A percentile compares a stretch with the other conserved stretches of the same genome.
Conservation (phyloP, 2,797 vertebrate genomes). For the Taenioides sp. region DNA sequence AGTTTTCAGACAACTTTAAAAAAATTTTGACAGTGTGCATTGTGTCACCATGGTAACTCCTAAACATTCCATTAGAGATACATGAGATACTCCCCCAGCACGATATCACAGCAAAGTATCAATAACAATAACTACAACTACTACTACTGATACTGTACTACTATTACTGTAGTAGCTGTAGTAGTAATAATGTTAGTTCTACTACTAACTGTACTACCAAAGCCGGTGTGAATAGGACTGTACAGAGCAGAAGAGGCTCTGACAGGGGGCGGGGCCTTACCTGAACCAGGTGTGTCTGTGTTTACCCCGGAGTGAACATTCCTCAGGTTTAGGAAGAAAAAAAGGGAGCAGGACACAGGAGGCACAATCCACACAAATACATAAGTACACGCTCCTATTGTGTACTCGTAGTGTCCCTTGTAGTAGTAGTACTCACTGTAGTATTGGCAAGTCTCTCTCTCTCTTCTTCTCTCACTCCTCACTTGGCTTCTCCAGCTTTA, state of each 20-base stretch:
- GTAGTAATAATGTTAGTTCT: not conserved
- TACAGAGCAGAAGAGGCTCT: not conserved
- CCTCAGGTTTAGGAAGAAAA: not conserved
- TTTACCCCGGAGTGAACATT: not conserved
- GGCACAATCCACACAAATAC: not conserved
- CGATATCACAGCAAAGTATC: too few species aligned
- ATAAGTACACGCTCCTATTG: not conserved
- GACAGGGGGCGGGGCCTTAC: not conserved
- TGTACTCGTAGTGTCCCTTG: not conserved
- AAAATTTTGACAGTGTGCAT: too few species aligned
- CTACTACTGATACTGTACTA: not conserved
- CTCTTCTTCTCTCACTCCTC: not conserved
- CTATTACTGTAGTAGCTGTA: too few species aligned
- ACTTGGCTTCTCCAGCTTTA: not conserved
- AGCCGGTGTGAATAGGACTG: not conserved
- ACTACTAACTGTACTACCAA: not conserved
- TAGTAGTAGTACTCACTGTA: not conserved
- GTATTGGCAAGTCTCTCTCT: not conserved
- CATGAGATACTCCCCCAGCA: too few species aligned
- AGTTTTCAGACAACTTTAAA: too few species aligned
- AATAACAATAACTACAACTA: not conserved
- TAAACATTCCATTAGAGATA: too few species aligned
- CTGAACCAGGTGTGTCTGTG: conserved; percentile 9
- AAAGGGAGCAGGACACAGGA: not conserved
- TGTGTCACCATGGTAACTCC: too few species aligned